A percentile compares a stretch with the other conserved stretches of the same genome.
These are phyloP conservation scores for Dicroscelio sp. DNA, from an alignment of 2,888 invertebrate genomes.

Conservation along the genomic window DNA sequence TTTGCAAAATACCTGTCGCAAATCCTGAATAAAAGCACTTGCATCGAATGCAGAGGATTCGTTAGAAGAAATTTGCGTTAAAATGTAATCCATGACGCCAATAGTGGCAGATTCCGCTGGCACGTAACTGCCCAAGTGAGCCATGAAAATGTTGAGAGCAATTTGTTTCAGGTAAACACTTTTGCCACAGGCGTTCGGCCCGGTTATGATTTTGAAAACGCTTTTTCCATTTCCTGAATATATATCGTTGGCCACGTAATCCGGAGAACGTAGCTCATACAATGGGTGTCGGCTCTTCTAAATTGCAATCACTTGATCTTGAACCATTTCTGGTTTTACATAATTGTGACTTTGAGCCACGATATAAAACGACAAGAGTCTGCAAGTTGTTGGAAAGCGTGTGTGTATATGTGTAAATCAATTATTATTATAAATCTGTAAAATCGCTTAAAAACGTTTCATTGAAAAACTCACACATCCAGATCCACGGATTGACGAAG, in stretches of 20 bases:
- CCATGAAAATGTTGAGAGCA: slow-evolving; percentile 96
- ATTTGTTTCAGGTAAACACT: slow-evolving; percentile 97
- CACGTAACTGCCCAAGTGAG: slow-evolving; percentile 97
- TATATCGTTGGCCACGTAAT: slow-evolving; percentile 95
- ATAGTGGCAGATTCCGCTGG: slow-evolving; percentile 95
- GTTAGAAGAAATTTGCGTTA: slow-evolving; percentile 95
- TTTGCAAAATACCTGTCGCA: slow-evolving; percentile 94
- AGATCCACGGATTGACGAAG: slow-evolving; percentile 93
- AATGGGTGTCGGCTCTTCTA: slow-evolving; percentile 95
- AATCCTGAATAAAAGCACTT: slow-evolving; percentile 97
- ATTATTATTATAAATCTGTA: background rate
- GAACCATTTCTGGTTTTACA: slow-evolving; percentile 93
- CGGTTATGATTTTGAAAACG: slow-evolving; percentile 95
- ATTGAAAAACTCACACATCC: slow-evolving; percentile 93
- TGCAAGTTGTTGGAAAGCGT: slow-evolving; percentile 89
- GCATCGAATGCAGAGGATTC: slow-evolving; percentile 95
- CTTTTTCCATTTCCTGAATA: slow-evolving; percentile 92
- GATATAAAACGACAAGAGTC: slow-evolving; percentile 94
- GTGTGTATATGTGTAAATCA: too few relatives aligned
- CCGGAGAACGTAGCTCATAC: slow-evolving; percentile 93
- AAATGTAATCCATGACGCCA: slow-evolving; percentile 94
- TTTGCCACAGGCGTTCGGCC: slow-evolving; percentile 98
- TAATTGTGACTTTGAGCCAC: slow-evolving; percentile 94
- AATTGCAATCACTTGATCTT: slow-evolving; percentile 93
- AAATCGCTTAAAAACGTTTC: background rate